Evolutionary conservation across 2,888 invertebrate genomes (phyloP), one percentile per base, ranked within the genome.

Genomic region (Xanthorhoe designata): DNA sequence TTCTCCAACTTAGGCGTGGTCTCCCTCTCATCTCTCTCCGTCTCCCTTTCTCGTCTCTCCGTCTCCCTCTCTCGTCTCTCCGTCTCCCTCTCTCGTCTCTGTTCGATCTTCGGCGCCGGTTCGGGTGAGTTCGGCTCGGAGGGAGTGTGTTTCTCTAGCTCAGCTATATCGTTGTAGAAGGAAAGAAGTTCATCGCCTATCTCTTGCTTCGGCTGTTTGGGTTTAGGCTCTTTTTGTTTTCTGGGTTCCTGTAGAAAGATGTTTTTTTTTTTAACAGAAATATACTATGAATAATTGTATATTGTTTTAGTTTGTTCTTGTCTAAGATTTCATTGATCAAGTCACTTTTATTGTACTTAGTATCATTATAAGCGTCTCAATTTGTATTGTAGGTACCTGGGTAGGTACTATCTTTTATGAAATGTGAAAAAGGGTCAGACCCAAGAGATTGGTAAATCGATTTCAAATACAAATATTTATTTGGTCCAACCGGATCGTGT

Each of bases 81-180:
- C 78, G 9, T 24, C 19, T 57, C 29, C 32, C 57, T 57, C 9
- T n/a, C 42, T 42, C 24, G 38, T 0, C 35, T 32, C 38, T 42
- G 10, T 42, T 49, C 49, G 17, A 6, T 8, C 50, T 50, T 24
- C 19, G 50, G 52, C 0, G 75, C 67, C 2, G 78, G 79, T 19
- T 78, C 80, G 2, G 81, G 82, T 1, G 83, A 77, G 66, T 70
- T 52, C 66, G 75, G 17, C 1, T 77, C 72, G 1, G 75, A 76
- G 9, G 78, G 73, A 0, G 78, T 64, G 0, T 76, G 73, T 51
- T 91, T 90, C 72, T 94, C 94, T 1, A 94, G 69, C 54, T 92
- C 88, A 0, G 94, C 94, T 29, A 94, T 85, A 67, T 94, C 94
- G 71, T 87, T 94, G 86, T 94, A 95, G 85, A 94, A 95, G 0